Evolutionary conservation across 2,113 vertebrate species (phyloP).

Genomic region (Beaufortia kweichowensis): DNA sequence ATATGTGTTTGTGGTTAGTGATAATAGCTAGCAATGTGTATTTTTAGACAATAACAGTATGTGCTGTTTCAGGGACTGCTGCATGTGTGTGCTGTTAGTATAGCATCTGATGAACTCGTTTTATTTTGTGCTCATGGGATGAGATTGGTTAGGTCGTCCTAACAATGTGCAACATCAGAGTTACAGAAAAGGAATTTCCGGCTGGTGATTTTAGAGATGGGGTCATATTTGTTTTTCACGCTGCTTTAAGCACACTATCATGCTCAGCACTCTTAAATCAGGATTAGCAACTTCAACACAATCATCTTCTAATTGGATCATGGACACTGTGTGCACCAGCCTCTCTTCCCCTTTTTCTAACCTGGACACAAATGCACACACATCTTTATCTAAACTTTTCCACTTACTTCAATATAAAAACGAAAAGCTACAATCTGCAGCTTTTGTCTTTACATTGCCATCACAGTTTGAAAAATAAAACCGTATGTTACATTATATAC

Average conservation of each 20-base stretch:
- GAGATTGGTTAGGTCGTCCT: slow-evolving; percentile 1
- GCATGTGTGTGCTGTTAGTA: neutral
- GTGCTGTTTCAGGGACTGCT: neutral
- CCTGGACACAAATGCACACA: no score
- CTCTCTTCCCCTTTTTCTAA: slow-evolving; percentile 26
- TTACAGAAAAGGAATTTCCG: slow-evolving; percentile 21
- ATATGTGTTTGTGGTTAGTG: no score
- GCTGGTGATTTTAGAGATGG: slow-evolving; percentile 20
- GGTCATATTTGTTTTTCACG: slow-evolving; percentile 38
- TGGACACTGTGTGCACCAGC: slow-evolving; percentile 29
- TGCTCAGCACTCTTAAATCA: slow-evolving; percentile 44
- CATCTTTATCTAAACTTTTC: no score
- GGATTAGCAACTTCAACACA: slow-evolving; percentile 51
- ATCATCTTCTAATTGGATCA: slow-evolving; percentile 57
- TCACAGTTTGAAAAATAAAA: no score
- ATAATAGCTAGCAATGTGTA: no score
- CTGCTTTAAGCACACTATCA: slow-evolving; percentile 15
- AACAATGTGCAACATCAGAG: slow-evolving; percentile 22
- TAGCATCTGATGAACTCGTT: slow-evolving; percentile 1
- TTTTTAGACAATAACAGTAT: slow-evolving; percentile 12
- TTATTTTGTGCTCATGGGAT: slow-evolving; percentile 15
- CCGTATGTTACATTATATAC: no score
- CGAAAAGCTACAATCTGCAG: no score
- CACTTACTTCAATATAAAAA: no score
- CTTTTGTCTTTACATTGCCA: no score